Evolutionary conservation across 1,140 invertebrate genomes (phyloP), one percentile per base, ranked within the genome.

Genomic region (Leptopilina boulardi): DNA sequence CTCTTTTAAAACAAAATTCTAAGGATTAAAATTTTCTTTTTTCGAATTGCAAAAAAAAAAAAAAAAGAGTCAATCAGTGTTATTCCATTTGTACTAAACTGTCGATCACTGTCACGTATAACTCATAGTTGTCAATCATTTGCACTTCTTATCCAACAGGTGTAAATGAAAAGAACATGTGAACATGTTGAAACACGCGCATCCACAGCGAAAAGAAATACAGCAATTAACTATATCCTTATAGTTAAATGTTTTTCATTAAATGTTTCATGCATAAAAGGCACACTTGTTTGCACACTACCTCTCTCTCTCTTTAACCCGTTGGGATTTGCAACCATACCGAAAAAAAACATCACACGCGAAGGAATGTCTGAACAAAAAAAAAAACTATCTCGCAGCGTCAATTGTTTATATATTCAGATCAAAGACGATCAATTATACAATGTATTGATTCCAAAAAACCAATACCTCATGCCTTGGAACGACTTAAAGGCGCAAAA

Each of bases 251-350:
- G 59, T 66, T 66, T 66, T 66, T 66, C 59, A 66, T 66, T 30
- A 66, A 66, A 66, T 66, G 26, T 66, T 66, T 66, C 23, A 30
- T 66, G 59, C 59, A 66, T 66, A 66, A 66, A 66, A 66, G 59
- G 59, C 26, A 38, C 34, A 38, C 34, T 66, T 66, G 59, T 23
- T 66, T 66, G 30, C 59, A 66, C 23, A 9, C 59, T n/a, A 23
- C 59, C n/a, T 66, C 18, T 15, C 23, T n/a, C n/a, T n/a, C 23
- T 30, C 19, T 59, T n/a, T n/a, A n/a, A n/a, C n/a, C 59, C 59
- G 3, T 23, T 30, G 59, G 59, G 59, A 66, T 66, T 66, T 66
- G 59, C 56, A 26, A 59, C 54, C 2, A 8, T 26, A 56, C 21
- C 54, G 21, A 15, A 15, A 23, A 11, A 34, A 13, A 11, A 21